These are phyloP conservation scores for Muscicapa striata DNA, from an alignment of 2,797 vertebrate genomes.

Conservation along the genomic window DNA sequence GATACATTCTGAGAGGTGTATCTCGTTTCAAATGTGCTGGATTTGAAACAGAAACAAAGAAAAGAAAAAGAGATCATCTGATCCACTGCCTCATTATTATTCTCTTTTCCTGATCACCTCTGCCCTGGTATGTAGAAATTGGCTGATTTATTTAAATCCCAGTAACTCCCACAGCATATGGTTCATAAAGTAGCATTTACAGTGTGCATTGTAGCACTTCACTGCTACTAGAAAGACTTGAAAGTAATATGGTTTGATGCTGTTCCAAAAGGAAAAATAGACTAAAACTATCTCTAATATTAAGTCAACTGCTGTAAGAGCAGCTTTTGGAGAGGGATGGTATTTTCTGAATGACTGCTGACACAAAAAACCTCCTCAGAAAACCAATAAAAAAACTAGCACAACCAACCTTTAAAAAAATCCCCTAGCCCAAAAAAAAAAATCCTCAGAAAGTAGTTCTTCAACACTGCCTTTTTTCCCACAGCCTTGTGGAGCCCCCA, in stretches of 20 bases:
- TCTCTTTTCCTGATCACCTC: slow-evolving; percentile 35
- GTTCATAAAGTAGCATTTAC: slow-evolving; percentile 47
- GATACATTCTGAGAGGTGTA: background rate
- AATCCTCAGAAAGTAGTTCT: slow-evolving; percentile 29
- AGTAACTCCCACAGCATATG: background rate
- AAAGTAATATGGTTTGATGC: background rate
- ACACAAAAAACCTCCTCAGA: background rate
- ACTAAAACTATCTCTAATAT: background rate
- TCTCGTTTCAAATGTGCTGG: background rate
- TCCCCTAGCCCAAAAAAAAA: background rate
- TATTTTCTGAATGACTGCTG: background rate
- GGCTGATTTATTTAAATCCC: slow-evolving; percentile 51
- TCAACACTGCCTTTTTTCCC: slow-evolving; percentile 76
- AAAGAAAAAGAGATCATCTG: background rate
- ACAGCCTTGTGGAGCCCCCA: slow-evolving; percentile 82
- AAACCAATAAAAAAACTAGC: background rate
- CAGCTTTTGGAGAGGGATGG: background rate
- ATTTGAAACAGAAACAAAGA: background rate
- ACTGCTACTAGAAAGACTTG: slow-evolving; percentile 9
- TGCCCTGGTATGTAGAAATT: slow-evolving; percentile 19
- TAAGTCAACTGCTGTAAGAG: background rate
- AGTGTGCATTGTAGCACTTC: slow-evolving; percentile 16
- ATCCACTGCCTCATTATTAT: slow-evolving; percentile 10
- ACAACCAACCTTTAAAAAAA: background rate
- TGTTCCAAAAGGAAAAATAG: background rate